A percentile compares a stretch with the other conserved stretches of the same genome.
Conservation (phyloP, 2,888 invertebrate genomes). For the Dolichopus griseipennis region DNA sequence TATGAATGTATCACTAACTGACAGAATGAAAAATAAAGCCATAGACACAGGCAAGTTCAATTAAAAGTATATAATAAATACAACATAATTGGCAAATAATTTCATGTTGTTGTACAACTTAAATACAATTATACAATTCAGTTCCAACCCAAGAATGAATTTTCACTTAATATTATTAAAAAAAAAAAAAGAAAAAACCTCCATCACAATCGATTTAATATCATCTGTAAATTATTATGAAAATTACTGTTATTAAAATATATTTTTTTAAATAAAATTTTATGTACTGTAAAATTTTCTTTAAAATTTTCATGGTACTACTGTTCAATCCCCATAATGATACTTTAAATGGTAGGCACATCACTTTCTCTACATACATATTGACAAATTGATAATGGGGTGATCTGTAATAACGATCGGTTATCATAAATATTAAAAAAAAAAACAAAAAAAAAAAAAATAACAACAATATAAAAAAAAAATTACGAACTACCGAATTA, state of each 20-base stretch:
- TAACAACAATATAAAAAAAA: background rate
- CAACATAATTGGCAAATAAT: background rate
- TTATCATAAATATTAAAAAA: background rate
- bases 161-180: background rate
- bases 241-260: background rate
- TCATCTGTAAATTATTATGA: background rate
- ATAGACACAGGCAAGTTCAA: too few relatives aligned
- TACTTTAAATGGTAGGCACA: too few relatives aligned
- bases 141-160: background rate
- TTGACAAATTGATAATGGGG: background rate
- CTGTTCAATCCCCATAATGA: too few relatives aligned
- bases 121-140: background rate
- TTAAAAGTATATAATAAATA: too few relatives aligned
- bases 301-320: too few relatives aligned
- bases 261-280: background rate
- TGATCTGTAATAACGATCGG: background rate
- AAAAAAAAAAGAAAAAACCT: background rate
- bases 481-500: background rate
- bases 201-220: background rate
- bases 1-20: too few relatives aligned
- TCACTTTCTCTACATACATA: too few relatives aligned
- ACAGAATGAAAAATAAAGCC: too few relatives aligned
- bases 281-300: background rate
- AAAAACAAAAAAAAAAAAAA: background rate
- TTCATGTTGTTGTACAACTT: too few relatives aligned